Evolutionary conservation across 2,113 vertebrate species (phyloP).

Genomic region (Clarias magur): DNA sequence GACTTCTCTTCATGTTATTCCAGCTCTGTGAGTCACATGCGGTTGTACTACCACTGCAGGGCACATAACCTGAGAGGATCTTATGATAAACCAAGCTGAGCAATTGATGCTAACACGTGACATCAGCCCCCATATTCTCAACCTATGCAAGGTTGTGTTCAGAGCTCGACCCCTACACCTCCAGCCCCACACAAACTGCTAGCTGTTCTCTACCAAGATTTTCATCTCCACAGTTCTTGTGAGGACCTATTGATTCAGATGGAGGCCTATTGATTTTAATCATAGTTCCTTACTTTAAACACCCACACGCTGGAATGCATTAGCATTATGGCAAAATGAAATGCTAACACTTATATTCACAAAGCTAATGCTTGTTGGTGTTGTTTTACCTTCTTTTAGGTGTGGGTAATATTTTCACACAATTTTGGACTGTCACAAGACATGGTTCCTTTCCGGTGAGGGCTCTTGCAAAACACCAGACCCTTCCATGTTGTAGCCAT

Average conservation of each 20-base stretch:
- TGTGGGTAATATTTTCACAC: slow-evolving; percentile 54
- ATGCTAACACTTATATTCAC: slow-evolving; percentile 38
- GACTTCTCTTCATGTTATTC: slow-evolving; percentile 22
- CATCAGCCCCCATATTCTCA: slow-evolving; percentile 39
- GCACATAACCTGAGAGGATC: slow-evolving; percentile 43
- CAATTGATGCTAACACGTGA: slow-evolving; percentile 43
- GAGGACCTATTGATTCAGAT: slow-evolving; percentile 52
- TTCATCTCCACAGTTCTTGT: slow-evolving; percentile 32
- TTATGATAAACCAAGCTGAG: slow-evolving; percentile 34
- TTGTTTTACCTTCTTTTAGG: slow-evolving; percentile 18
- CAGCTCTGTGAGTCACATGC: slow-evolving; percentile 43
- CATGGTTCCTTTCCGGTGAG: slow-evolving; percentile 46
- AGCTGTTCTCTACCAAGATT: slow-evolving; percentile 39
- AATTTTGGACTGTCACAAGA: slow-evolving; percentile 50
- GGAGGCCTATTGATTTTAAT: slow-evolving; percentile 45
- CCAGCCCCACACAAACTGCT: slow-evolving; percentile 28
- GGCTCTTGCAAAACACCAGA: slow-evolving; percentile 50
- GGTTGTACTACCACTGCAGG: slow-evolving; percentile 14
- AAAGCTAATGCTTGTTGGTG: slow-evolving; percentile 8
- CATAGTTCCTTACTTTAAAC: slow-evolving; percentile 41
- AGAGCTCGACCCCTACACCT: slow-evolving; percentile 42
- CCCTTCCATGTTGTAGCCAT: slow-evolving; percentile 57
- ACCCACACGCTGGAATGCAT: slow-evolving; percentile 43
- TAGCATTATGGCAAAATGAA: slow-evolving; percentile 32
- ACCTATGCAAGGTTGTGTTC: slow-evolving; percentile 40